Evolutionary conservation across 1,140 invertebrate genomes (phyloP).

Genomic region (Brachionus manjavacas): DNA sequence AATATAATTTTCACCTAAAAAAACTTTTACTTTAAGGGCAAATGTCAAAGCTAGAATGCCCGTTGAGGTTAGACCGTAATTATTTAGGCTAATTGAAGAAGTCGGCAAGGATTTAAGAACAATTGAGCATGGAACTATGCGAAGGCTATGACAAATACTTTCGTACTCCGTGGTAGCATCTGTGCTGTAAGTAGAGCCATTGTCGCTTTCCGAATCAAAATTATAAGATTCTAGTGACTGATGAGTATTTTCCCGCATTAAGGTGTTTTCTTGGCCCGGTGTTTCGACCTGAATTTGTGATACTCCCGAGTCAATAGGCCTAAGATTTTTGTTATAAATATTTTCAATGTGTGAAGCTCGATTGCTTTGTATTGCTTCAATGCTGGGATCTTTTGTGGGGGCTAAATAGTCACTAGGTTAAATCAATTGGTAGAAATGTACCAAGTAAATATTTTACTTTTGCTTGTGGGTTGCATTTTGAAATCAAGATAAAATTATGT

Average conservation of each 20-base stretch:
- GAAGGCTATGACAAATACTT: background rate
- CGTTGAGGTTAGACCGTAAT: slow-evolving; percentile 39
- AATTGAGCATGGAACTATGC: slow-evolving; percentile 34
- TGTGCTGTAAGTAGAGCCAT: background rate
- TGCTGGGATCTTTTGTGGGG: background rate
- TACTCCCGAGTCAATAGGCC: background rate
- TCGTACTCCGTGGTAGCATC: slow-evolving; percentile 15
- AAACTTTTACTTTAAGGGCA: slow-evolving; percentile 4
- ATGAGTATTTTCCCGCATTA: background rate
- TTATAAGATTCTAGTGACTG: background rate
- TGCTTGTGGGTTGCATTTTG: background rate
- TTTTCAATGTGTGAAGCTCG: slow-evolving; percentile 13
- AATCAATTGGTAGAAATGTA: background rate
- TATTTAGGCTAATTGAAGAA: background rate
- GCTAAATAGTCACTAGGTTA: background rate
- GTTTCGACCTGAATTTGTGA: background rate
- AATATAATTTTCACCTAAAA: background rate
- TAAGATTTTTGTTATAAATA: slow-evolving; percentile 33
- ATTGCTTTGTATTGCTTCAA: slow-evolving; percentile 8
- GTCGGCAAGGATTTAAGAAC: slow-evolving; percentile 22
- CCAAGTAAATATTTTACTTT: background rate
- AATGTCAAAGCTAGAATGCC: background rate
- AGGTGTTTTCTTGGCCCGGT: background rate
- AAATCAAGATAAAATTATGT: background rate
- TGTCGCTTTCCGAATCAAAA: slow-evolving; percentile 4